Base-by-base conservation (phyloP, 2,797 vertebrate species). In the Thripadectes ignobilis region DNA sequence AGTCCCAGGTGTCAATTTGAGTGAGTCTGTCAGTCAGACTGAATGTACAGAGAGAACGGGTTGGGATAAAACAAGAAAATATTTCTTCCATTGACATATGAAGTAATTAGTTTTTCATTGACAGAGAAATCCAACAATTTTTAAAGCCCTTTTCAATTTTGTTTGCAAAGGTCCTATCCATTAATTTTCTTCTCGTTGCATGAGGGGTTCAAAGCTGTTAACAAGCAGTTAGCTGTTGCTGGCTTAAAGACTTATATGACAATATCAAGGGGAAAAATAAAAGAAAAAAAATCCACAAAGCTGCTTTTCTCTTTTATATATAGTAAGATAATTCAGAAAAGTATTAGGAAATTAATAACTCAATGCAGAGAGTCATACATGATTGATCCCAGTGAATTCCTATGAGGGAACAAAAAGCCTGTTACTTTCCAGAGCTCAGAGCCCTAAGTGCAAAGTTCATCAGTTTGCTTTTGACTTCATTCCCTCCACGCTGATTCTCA, bases 371-470 rank as follows among this genome's bases (percentile, higher is more conserved):
- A 94, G 66, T 54, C 30, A 80, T 63, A 32, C 62, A 62, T 89
- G 72, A 88, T 34, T 82, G n/a, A 86, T 89, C 38, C 71, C 43
- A 90, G 7, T 41, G 15, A 91, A 76, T 91, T 87, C 74, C 81
- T 78, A 63, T 13, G 52, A 96, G 95, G 72, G 95, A 92, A 63
- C 72, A 90, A 72, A 94, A 93, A 69, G 55, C 58, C 78, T 88
- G 14, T 92, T 83, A 93, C 87, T 51, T 65, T 80, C 43, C 51
- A 93, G 62, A 80, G 32, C 48, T 75, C 51, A 78, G 57, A 83
- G 82, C 11, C 77, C 71, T 29, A 91, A 92, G 73, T 74, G 65
- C 77, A 93, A 96, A 96, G 82, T 92, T 97, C 94, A 83, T 24
- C 8, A 29, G 29, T 91, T 94, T 92, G 46, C 79, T 68, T 80